Percentiles rank a stretch among this genome's conserved stretches.
phyloP scores from a whole-genome alignment of 2,797 vertebrate species.

The Buphagus erythrorhynchus region DNA sequence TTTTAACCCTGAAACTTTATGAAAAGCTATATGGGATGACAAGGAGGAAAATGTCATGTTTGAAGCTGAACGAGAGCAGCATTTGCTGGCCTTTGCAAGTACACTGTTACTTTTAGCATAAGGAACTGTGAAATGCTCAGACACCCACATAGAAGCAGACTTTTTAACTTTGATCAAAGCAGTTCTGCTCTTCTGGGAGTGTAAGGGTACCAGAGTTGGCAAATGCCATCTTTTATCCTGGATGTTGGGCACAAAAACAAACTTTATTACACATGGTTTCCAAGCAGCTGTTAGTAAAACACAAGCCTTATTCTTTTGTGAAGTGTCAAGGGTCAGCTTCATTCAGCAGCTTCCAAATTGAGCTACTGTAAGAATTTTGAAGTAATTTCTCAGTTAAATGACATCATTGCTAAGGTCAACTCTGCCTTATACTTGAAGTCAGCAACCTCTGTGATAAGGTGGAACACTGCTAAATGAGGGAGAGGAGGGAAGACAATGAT shows the following conservation, averaged over 20 bases:
- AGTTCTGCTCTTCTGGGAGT: conserved; percentile 26
- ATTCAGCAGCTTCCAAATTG: conserved; percentile 58
- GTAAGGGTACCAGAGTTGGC: neutral
- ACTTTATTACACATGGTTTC: conserved; percentile 59
- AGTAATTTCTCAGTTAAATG: conserved; percentile 25
- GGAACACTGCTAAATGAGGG: neutral
- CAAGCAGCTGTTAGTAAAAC: conserved; percentile 62
- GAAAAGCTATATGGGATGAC: neutral
- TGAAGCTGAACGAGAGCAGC: conserved; percentile 49
- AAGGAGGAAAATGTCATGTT: neutral
- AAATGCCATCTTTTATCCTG: conserved; percentile 36
- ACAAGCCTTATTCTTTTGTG: conserved; percentile 59
- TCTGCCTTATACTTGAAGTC: neutral
- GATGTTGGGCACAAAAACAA: conserved; percentile 47
- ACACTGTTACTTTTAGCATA: conserved; percentile 60
- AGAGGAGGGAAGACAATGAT: neutral
- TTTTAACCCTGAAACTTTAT: conserved; percentile 45
- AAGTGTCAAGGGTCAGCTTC: conserved; percentile 53
- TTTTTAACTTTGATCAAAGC: conserved; percentile 33
- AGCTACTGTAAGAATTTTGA: conserved; percentile 51
- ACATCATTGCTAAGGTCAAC: neutral
- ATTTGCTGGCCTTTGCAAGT: conserved; percentile 54
- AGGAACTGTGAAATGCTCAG: conserved; percentile 49
- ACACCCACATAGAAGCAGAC: conserved; percentile 52
- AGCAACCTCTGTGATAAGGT: neutral